A percentile compares a stretch with the other conserved stretches of the same genome.
These are phyloP conservation scores for Anadara kagoshimensis DNA, from an alignment of 1,140 invertebrate species.

Conservation along the genomic window DNA sequence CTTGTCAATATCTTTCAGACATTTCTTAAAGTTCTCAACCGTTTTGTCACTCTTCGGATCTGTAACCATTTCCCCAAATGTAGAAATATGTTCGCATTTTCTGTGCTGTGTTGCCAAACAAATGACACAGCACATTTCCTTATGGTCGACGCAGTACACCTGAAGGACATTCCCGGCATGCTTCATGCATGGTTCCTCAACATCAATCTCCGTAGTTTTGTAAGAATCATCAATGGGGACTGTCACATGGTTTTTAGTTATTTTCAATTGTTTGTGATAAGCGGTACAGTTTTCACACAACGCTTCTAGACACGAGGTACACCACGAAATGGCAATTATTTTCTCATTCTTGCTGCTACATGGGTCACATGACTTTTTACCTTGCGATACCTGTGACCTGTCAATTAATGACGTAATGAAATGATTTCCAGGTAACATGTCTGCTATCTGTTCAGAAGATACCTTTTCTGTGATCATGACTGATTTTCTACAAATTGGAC, in stretches of 20 bases:
- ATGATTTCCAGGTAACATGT: slow-evolving; percentile 50
- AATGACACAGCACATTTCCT: slow-evolving; percentile 36
- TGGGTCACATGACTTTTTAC: slow-evolving; percentile 42
- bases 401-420: slow-evolving; percentile 49
- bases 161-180: slow-evolving; percentile 43
- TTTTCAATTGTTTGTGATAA: slow-evolving; percentile 43
- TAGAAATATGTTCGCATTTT: slow-evolving; percentile 27
- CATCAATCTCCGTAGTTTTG: slow-evolving; percentile 33
- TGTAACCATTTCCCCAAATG: too few species aligned
- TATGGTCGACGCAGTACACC: slow-evolving; percentile 46
- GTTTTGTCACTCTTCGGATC: too few species aligned
- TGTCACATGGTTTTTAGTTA: slow-evolving; percentile 31
- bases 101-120: slow-evolving; percentile 45
- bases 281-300: slow-evolving; percentile 39
- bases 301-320: slow-evolving; percentile 43
- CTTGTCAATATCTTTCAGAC: too few species aligned
- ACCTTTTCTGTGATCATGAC: slow-evolving; percentile 35
- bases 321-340: slow-evolving; percentile 39
- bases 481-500: slow-evolving; percentile 47
- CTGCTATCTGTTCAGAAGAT: slow-evolving; percentile 36
- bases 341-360: slow-evolving; percentile 43
- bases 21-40: too few species aligned
- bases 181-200: slow-evolving; percentile 32
- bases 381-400: slow-evolving; percentile 36
- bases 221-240: slow-evolving; percentile 38